These are phyloP conservation scores for Oscheius onirici DNA, from an alignment of 2,888 invertebrate genomes.

Conservation along the genomic window DNA sequence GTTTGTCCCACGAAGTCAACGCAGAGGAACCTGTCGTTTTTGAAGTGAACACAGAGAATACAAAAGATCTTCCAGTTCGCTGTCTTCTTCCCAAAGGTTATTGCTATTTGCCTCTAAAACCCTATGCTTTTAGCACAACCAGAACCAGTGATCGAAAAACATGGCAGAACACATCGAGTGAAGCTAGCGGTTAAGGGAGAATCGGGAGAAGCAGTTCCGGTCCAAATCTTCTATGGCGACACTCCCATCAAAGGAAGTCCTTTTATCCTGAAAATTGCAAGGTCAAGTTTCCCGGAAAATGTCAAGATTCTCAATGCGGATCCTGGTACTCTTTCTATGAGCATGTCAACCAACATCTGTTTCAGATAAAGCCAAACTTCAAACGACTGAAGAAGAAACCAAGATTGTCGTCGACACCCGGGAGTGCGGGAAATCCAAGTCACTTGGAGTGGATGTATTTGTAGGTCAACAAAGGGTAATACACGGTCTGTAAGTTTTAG, in stretches of 20 bases:
- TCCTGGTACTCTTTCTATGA: not conserved
- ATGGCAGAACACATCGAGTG: conserved; percentile 41
- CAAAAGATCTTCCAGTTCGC: conserved; percentile 41
- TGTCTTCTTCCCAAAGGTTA: conserved; percentile 36
- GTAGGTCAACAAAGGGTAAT: conserved; percentile 20
- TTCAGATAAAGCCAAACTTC: not conserved
- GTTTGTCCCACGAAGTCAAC: conserved; percentile 40
- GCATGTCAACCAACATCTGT: not conserved
- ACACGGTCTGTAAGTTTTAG: not conserved
- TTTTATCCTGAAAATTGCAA: conserved; percentile 10
- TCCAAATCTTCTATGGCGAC: conserved; percentile 50
- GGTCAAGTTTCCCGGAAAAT: conserved; percentile 16
- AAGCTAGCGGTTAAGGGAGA: conserved; percentile 42
- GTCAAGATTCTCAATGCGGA: not conserved
- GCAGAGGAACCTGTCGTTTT: conserved; percentile 43
- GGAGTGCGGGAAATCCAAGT: conserved; percentile 48
- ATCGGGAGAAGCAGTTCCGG: conserved; percentile 38
- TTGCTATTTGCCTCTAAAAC: not conserved
- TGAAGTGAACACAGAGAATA: conserved; percentile 45
- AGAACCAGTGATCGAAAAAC: not conserved
- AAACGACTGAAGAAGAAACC: conserved; percentile 34
- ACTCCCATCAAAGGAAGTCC: conserved; percentile 40
- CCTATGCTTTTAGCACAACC: not conserved
- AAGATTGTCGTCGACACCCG: conserved; percentile 48
- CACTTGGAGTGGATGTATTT: conserved; percentile 44